A percentile compares a stretch with the other conserved stretches of the same genome.
Evolutionary conservation across 2,888 invertebrate genomes (phyloP).

Genomic region (Cephus pulcher): DNA sequence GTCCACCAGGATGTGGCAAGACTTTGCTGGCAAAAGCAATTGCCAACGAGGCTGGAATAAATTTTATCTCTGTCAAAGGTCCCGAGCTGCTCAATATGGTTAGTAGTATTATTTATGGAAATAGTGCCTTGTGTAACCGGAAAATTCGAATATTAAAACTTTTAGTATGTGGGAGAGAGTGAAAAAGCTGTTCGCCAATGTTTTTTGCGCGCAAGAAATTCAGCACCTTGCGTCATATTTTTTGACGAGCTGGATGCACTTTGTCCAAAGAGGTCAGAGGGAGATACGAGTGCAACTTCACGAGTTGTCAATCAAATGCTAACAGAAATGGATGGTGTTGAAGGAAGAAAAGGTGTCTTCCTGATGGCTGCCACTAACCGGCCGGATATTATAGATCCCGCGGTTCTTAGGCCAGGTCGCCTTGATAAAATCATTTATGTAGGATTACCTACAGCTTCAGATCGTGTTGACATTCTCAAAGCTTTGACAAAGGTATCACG

Average conservation of each 20-base stretch:
- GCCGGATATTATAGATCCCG: slow-evolving; percentile 96
- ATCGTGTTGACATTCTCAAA: slow-evolving; percentile 87
- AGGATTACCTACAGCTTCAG: slow-evolving; percentile 83
- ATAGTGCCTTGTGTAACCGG: not conserved
- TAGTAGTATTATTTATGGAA: slow-evolving; percentile 39
- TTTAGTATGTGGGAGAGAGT: slow-evolving; percentile 96
- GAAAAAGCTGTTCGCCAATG: slow-evolving; percentile 96
- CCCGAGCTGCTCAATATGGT: slow-evolving; percentile 98
- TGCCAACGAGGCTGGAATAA: slow-evolving; percentile 98
- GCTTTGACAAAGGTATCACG: slow-evolving; percentile 84
- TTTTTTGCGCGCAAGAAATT: slow-evolving; percentile 94
- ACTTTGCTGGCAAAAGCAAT: slow-evolving; percentile 97
- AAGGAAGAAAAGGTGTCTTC: slow-evolving; percentile 91
- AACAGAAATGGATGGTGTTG: slow-evolving; percentile 98
- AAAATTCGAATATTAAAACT: slow-evolving; percentile 30
- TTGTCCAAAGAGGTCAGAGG: slow-evolving; percentile 88
- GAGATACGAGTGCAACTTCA: slow-evolving; percentile 78
- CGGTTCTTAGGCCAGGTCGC: slow-evolving; percentile 90
- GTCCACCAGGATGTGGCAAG: slow-evolving; percentile 97
- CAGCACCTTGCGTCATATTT: slow-evolving; percentile 97
- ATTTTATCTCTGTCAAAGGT: slow-evolving; percentile 98
- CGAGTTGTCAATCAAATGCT: slow-evolving; percentile 96
- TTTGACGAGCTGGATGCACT: slow-evolving; percentile 98
- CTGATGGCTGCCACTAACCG: slow-evolving; percentile 96
- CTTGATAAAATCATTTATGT: slow-evolving; percentile 92